These are phyloP conservation scores for Argyrosomus regius DNA, from an alignment of 2,797 vertebrate genomes.

Conservation along the genomic window DNA sequence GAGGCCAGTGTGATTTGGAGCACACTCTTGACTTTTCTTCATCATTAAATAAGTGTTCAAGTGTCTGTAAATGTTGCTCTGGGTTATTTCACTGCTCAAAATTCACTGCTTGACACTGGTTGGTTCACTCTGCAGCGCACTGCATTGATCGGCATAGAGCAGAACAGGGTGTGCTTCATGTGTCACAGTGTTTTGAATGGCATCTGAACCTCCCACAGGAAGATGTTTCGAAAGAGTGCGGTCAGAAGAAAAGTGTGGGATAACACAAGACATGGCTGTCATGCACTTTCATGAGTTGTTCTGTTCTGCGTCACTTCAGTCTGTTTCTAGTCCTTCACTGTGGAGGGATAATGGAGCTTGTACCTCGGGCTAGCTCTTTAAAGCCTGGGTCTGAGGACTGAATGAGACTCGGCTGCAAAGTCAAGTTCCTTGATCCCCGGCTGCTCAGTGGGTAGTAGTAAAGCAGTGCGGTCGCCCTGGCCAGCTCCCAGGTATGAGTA, in stretches of 20 bases:
- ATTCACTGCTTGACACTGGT: not conserved
- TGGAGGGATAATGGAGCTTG: not conserved
- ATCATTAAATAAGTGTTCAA: conserved; percentile 25
- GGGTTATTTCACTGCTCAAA: conserved; percentile 5
- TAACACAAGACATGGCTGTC: conserved; percentile 39
- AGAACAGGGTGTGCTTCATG: conserved; percentile 44
- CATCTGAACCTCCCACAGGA: conserved; percentile 61
- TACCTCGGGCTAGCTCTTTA: not conserved
- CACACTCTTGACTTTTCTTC: conserved; percentile 16
- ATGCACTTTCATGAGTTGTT: conserved; percentile 30
- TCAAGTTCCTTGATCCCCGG: not conserved
- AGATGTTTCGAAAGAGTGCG: conserved; percentile 62
- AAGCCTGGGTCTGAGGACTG: not conserved
- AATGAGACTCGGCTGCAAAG: conserved; percentile 10
- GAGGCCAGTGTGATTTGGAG: conserved; percentile 12
- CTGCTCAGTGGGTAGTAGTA: conserved; percentile 29
- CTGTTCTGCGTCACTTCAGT: not conserved
- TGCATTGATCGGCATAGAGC: conserved; percentile 6
- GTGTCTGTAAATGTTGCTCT: conserved; percentile 1
- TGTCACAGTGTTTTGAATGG: conserved; percentile 68
- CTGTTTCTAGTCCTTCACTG: conserved; percentile 3
- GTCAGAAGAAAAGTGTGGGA: conserved; percentile 49
- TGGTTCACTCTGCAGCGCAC: not conserved
- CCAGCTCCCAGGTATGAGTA: conserved; percentile 35
- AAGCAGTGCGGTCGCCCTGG: conserved; percentile 32